These are phyloP conservation scores for Metopia argyrocephala DNA, from an alignment of 2,888 invertebrate genomes.

Conservation along the genomic window DNA sequence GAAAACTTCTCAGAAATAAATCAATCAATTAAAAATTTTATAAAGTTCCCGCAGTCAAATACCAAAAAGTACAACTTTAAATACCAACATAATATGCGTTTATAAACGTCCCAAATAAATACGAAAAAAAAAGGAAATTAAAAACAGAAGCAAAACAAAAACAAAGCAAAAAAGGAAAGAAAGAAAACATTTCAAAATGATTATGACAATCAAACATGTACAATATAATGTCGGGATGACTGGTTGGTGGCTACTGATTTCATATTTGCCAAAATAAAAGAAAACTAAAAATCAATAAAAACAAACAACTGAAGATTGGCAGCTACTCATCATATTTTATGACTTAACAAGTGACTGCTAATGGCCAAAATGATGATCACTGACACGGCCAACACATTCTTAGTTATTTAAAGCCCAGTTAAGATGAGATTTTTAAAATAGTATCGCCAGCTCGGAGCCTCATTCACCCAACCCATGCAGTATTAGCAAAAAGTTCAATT, in stretches of 20 bases:
- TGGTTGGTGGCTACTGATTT: slow-evolving; percentile 29
- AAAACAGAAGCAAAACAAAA: slow-evolving; percentile 8
- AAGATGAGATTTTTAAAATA: slow-evolving; percentile 28
- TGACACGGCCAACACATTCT: slow-evolving; percentile 27
- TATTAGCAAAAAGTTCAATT: slow-evolving; percentile 13
- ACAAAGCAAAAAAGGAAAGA: slow-evolving; percentile 3
- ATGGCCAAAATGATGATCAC: slow-evolving; percentile 36
- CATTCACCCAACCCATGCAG: slow-evolving; percentile 30
- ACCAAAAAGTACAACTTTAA: slow-evolving; percentile 61
- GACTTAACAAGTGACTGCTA: slow-evolving; percentile 58
- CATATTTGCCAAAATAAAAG: slow-evolving; percentile 36
- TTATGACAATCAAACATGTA: slow-evolving; percentile 49
- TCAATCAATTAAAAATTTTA: slow-evolving; percentile 79
- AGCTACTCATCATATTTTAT: slow-evolving; percentile 66
- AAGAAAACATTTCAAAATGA: slow-evolving; percentile 52
- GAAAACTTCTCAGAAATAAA: slow-evolving; percentile 75
- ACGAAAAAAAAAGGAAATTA: slow-evolving; percentile 12
- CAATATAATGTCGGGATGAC: not conserved
- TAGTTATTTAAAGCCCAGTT: slow-evolving; percentile 3
- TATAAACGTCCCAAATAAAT: slow-evolving; percentile 31
- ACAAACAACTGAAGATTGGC: slow-evolving; percentile 59
- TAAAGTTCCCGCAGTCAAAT: slow-evolving; percentile 69
- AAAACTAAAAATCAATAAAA: slow-evolving; percentile 51
- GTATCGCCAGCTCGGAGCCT: slow-evolving; percentile 63
- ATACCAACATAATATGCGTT: slow-evolving; percentile 66